Percentiles rank a stretch among this genome's conserved stretches.
phyloP scores from a whole-genome alignment of 2,888 invertebrate genomes.

The Spodoptera littoralis region DNA sequence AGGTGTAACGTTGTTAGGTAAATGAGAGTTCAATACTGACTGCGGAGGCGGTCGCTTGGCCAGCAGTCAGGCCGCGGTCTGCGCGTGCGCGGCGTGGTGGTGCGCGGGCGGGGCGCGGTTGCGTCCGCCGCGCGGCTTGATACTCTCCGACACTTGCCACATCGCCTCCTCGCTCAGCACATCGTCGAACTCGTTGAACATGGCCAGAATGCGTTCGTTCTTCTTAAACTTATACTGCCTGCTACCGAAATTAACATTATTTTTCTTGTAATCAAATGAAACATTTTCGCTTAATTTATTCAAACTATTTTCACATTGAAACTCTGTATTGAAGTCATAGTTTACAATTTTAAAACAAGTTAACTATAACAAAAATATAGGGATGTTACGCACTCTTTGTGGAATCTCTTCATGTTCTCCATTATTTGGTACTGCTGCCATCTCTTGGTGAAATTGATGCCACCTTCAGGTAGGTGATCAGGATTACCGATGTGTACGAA shows the following conservation, averaged over 20 bases:
- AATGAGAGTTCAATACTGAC: no score
- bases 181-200: conserved; percentile 99
- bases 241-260: conserved; percentile 55
- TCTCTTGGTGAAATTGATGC: conserved; percentile 98
- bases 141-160: conserved; percentile 99
- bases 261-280: not conserved
- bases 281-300: no score
- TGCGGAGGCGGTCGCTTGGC: no score
- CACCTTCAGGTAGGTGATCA: conserved; percentile 95
- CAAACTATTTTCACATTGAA: no score
- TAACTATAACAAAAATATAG: not conserved
- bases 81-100: conserved; percentile 57
- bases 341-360: not conserved
- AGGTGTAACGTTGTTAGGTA: not conserved
- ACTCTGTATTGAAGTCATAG: no score
- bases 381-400: conserved; percentile 94
- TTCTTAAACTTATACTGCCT: conserved; percentile 98
- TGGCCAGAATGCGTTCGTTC: conserved; percentile 97
- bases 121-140: conserved; percentile 95
- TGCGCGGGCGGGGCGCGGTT: conserved; percentile 73
- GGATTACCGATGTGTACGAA: conserved; percentile 99
- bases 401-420: conserved; percentile 99
- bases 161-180: conserved; percentile 98
- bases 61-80: conserved; percentile 58
- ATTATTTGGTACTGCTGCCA: conserved; percentile 99